A percentile compares a stretch with the other conserved stretches of the same genome.
phyloP scores from a whole-genome alignment of 2,888 invertebrate species.

The Platycheirus albimanus region DNA sequence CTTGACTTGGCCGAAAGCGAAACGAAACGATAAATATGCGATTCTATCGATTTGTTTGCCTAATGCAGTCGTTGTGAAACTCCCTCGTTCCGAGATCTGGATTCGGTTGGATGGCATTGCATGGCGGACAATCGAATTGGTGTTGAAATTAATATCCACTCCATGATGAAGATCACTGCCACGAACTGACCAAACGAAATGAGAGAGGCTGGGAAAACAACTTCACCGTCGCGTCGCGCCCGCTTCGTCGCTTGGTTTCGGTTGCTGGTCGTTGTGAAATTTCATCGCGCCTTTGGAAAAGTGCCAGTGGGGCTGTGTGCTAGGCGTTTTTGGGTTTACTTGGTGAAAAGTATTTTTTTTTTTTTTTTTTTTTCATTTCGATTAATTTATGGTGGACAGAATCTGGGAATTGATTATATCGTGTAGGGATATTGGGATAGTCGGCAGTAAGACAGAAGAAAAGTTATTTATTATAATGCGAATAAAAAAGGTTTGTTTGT shows the following conservation, averaged over 20 bases:
- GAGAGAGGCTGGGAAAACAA: not conserved
- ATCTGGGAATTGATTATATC: conserved; percentile 32
- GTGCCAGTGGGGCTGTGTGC: conserved; percentile 30
- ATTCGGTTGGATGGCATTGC: conserved; percentile 44
- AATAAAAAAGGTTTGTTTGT: too few relatives aligned
- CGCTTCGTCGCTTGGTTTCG: too few relatives aligned
- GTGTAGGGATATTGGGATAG: too few relatives aligned
- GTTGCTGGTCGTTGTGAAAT: conserved; percentile 27
- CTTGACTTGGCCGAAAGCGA: conserved; percentile 39
- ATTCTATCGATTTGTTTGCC: conserved; percentile 67
- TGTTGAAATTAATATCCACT: conserved; percentile 68
- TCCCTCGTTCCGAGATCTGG: conserved; percentile 13
- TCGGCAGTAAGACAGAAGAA: too few relatives aligned
- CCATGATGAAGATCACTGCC: conserved; percentile 58
- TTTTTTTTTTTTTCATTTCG: too few relatives aligned
- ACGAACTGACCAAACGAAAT: conserved; percentile 34
- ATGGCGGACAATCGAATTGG: conserved; percentile 55
- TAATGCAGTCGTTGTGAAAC: conserved; percentile 56
- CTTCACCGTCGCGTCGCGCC: too few relatives aligned
- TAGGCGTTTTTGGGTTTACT: conserved; percentile 36
- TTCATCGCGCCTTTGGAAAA: conserved; percentile 22
- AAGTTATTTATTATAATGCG: too few relatives aligned
- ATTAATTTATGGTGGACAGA: conserved; percentile 56
- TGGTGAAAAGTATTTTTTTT: conserved; percentile 42
- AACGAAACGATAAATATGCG: conserved; percentile 51